Evolutionary conservation across 2,888 invertebrate genomes (phyloP).

Genomic region (Cryptocephalus moraei): DNA sequence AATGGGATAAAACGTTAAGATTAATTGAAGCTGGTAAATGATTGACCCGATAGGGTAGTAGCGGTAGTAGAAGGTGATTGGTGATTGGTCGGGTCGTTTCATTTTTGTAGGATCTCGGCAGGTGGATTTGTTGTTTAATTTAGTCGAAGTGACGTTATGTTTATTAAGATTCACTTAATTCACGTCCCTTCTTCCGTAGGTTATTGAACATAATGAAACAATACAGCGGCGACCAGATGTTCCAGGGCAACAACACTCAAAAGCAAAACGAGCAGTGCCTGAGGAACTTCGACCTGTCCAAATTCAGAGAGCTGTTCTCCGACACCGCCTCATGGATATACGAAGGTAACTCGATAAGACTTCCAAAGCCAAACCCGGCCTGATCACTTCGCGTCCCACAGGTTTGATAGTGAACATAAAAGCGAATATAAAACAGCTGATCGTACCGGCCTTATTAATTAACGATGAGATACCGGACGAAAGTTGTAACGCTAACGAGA

Average conservation of each 20-base stretch:
- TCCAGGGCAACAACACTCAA: constrained; percentile 75
- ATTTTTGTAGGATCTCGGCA: too few species aligned
- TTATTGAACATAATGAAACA: constrained; percentile 87
- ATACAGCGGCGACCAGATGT: constrained; percentile 85
- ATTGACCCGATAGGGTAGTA: too few species aligned
- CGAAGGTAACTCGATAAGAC: constrained; percentile 53
- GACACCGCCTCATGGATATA: constrained; percentile 80
- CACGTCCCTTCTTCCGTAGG: constrained; percentile 19
- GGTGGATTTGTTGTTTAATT: too few species aligned
- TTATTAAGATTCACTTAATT: background rate
- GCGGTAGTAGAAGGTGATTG: too few species aligned
- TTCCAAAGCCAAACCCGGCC: too few species aligned
- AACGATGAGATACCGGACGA: constrained; percentile 80
- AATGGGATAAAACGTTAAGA: too few species aligned
- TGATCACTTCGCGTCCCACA: background rate
- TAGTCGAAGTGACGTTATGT: too few species aligned
- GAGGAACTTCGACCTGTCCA: constrained; percentile 85
- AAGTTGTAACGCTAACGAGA: constrained; percentile 30
- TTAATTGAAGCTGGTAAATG: too few species aligned
- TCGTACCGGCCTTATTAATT: constrained; percentile 85
- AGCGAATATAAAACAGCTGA: constrained; percentile 47
- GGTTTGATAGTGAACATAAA: constrained; percentile 43
- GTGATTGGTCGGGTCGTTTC: too few species aligned
- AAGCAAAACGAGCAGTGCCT: constrained; percentile 85
- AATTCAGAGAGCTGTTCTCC: constrained; percentile 75